These are phyloP conservation scores for Odiellus spinosus DNA, from an alignment of 2,888 invertebrate species.

Conservation along the genomic window DNA sequence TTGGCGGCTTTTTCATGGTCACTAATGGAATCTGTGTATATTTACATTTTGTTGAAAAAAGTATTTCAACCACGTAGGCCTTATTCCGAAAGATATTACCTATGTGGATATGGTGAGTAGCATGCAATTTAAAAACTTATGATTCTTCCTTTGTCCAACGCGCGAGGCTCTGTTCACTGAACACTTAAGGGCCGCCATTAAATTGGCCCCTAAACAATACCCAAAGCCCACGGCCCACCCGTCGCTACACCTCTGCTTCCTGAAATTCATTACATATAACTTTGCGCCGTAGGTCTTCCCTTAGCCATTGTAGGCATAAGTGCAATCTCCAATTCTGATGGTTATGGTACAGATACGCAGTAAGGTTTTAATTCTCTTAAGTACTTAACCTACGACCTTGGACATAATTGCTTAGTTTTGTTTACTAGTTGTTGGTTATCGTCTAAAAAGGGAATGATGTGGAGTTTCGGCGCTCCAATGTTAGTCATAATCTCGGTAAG, in stretches of 20 bases:
- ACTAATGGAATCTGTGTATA: slow-evolving; percentile 17
- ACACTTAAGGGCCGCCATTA: too few relatives aligned
- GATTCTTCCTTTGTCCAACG: too few relatives aligned
- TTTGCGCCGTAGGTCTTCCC: slow-evolving; percentile 9
- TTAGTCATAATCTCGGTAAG: slow-evolving; percentile 10
- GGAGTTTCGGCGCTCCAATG: slow-evolving; percentile 13
- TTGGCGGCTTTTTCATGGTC: slow-evolving; percentile 18
- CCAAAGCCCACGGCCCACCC: too few relatives aligned
- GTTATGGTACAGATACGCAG: slow-evolving; percentile 15
- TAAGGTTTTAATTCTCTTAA: slow-evolving; percentile 7
- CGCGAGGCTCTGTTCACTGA: too few relatives aligned
- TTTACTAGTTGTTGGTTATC: slow-evolving; percentile 12
- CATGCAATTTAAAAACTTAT: too few relatives aligned
- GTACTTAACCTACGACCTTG: neutral
- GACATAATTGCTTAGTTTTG: neutral
- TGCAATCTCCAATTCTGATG: slow-evolving; percentile 5
- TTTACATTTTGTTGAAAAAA: slow-evolving; percentile 16
- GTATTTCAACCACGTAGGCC: slow-evolving; percentile 15
- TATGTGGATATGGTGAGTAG: slow-evolving; percentile 15
- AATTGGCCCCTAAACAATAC: too few relatives aligned
- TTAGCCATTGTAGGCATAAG: slow-evolving; percentile 10
- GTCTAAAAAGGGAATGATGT: slow-evolving; percentile 10
- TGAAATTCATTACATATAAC: too few relatives aligned
- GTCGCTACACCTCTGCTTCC: too few relatives aligned
- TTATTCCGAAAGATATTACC: slow-evolving; percentile 14